Evolutionary conservation across 2,797 vertebrate species (phyloP).

Genomic region (Notolabrus celidotus): DNA sequence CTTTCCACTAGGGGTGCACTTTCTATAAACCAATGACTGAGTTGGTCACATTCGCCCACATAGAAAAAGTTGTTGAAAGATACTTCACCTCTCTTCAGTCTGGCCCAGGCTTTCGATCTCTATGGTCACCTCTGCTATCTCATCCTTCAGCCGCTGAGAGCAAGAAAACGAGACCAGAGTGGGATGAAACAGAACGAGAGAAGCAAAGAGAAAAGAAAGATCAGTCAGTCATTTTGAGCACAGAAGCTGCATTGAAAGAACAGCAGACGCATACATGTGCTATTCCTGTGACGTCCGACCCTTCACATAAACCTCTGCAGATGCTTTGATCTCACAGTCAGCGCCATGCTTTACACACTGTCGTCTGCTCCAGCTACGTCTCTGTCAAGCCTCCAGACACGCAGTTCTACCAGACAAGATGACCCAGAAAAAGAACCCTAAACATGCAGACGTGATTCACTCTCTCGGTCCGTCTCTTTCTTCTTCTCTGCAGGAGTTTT

Average conservation of each 20-base stretch:
- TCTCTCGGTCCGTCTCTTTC: slow-evolving; percentile 36
- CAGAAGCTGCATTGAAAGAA: neutral
- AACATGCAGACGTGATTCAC: slow-evolving; percentile 35
- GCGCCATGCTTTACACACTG: slow-evolving; percentile 17
- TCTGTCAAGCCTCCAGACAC: too few species aligned
- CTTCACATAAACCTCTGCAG: slow-evolving; percentile 25
- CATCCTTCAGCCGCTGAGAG: slow-evolving; percentile 95
- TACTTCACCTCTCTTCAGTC: slow-evolving; percentile 93
- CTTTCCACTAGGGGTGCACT: slow-evolving; percentile 4
- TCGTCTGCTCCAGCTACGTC: slow-evolving; percentile 24
- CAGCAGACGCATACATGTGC: slow-evolving; percentile 15
- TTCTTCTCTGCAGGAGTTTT: slow-evolving; percentile 52
- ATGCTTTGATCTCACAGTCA: slow-evolving; percentile 34
- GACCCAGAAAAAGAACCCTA: slow-evolving; percentile 44
- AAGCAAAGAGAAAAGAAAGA: neutral
- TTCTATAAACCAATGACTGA: slow-evolving; percentile 40
- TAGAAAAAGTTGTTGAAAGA: slow-evolving; percentile 19
- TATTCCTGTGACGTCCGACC: slow-evolving; percentile 32
- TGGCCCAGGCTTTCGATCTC: slow-evolving; percentile 97
- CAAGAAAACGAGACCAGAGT: slow-evolving; percentile 29
- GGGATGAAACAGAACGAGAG: neutral
- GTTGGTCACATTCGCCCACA: slow-evolving; percentile 25
- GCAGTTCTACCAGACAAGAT: slow-evolving; percentile 10
- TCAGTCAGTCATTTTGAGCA: neutral
- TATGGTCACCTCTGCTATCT: slow-evolving; percentile 97